Evolutionary conservation across 2,797 vertebrate genomes (phyloP).

Genomic region (Helarctos malayanus): DNA sequence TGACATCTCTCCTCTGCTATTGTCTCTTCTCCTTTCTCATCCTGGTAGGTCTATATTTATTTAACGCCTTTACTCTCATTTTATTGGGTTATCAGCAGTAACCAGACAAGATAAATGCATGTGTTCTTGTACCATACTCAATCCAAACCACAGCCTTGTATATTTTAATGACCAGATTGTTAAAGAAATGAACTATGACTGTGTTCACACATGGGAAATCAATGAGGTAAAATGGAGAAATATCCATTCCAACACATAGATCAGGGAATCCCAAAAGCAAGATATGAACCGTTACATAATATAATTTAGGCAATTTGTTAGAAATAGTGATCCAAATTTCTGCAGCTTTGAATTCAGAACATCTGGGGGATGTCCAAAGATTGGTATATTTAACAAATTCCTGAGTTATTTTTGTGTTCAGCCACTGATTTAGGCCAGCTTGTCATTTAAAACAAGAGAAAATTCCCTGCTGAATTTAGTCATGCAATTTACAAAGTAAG

Average conservation of each 20-base stretch:
- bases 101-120: constrained; percentile 26
- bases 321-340: not conserved
- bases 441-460: constrained; percentile 29
- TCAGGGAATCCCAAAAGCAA: constrained; percentile 9
- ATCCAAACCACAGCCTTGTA: not conserved
- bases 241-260: not conserved
- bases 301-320: not conserved
- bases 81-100: not conserved
- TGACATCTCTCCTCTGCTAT: not conserved
- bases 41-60: not conserved
- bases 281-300: not conserved
- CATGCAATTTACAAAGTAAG: constrained; percentile 25
- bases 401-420: constrained; percentile 16
- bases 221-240: constrained; percentile 27
- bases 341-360: not conserved
- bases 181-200: constrained; percentile 52
- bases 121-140: not conserved
- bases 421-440: not conserved
- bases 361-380: not conserved
- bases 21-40: not conserved
- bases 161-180: constrained; percentile 26
- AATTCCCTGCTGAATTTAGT: not conserved
- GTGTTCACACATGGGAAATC: constrained; percentile 1
- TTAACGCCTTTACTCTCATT: not conserved
- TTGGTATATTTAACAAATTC: constrained; percentile 36